These are phyloP conservation scores for Drosophila tropicalis DNA, from an alignment of 1,140 invertebrate species.

Conservation along the genomic window DNA sequence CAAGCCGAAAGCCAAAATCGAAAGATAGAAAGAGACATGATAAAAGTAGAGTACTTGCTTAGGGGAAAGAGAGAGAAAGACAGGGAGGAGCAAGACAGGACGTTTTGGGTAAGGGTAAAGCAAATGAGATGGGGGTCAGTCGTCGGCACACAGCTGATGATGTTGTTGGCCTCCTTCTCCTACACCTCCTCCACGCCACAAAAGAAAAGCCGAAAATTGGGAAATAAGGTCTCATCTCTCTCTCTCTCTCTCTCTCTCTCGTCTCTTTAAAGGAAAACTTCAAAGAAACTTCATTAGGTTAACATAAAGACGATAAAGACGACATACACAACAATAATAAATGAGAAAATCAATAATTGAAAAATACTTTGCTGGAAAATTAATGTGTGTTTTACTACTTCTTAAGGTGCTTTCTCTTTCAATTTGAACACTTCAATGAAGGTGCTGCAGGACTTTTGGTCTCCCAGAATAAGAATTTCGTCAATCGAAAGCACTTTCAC, in stretches of 20 bases:
- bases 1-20: slow-evolving; percentile 46
- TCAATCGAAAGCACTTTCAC: no score
- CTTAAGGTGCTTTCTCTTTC: no score
- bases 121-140: background rate
- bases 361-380: no score
- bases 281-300: slow-evolving; percentile 10
- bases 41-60: background rate
- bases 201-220: background rate
- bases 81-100: background rate
- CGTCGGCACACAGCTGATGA: slow-evolving; percentile 24
- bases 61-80: background rate
- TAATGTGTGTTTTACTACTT: no score
- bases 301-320: background rate
- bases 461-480: no score
- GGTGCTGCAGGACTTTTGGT: no score
- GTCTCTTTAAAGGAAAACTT: background rate
- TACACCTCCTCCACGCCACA: background rate
- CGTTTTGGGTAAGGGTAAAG: no score
- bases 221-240: background rate
- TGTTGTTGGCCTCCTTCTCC: slow-evolving; percentile 4
- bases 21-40: background rate
- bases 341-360: no score
- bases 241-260: background rate
- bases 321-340: no score
- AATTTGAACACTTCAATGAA: no score